Base-by-base conservation (phyloP, 2,888 invertebrate species). In the Pseudoips prasinana region DNA sequence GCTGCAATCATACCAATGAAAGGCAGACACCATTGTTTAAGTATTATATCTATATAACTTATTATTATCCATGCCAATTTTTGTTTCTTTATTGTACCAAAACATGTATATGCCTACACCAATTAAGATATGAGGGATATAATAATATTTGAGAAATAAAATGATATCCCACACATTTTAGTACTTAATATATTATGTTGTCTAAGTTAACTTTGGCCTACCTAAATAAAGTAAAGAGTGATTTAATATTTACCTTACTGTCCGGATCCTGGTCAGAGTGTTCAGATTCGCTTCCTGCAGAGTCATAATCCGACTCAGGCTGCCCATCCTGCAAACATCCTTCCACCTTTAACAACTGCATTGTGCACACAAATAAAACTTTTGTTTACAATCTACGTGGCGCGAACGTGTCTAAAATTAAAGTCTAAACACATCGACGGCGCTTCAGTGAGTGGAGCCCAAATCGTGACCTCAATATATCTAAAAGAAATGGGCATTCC, bases 241-340 rank as follows among this genome's bases (percentile, higher is more conserved):
- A 14, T 14, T 14, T 14, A 3, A 14, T n/a, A n/a, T 20, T 20
- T 72, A 91, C 93, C 90, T 94, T 93, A 27, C 92, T 93, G 68
- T 94, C 95, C 0, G 93, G 94, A 72, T 93, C 93, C 35, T 92
- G 83, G 53, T 94, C 92, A 43, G 90, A 90, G 61, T 79, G 90
- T 25, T 91, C 88, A 34, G 88, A 82, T 23, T 86, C 85, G 43
- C 90, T 90, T 7, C 80, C 86, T 25, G 77, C 80, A 1, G 90
- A 90, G 40, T 89, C 90, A 58, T 89, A 90, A 43, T 89, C 89
- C 0, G 88, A 88, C 45, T 85, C 87, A 1, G 64, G 78, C 19
- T 73, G 79, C 1, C 58, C 79, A 49, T 88, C 88, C 89, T 89
- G 86, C 46, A 87, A 86, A 66, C 70, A 70, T 48, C 67, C 77